A percentile compares a stretch with the other conserved stretches of the same genome.
Conservation (phyloP, 2,797 vertebrate genomes). For the Rhinichthys osculus region DNA sequence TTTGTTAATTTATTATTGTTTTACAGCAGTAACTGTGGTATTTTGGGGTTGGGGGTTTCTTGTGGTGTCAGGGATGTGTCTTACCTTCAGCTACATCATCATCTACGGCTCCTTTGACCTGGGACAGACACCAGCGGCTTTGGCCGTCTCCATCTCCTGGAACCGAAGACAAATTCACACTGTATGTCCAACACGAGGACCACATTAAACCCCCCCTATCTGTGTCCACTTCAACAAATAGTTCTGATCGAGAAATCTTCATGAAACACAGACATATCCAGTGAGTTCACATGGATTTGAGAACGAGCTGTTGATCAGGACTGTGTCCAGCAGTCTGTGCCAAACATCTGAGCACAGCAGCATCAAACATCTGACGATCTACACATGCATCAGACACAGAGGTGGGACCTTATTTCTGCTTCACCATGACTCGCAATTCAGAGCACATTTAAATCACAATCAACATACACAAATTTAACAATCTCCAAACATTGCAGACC, state of each 20-base stretch:
- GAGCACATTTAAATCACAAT: not conserved
- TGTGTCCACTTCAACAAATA: not conserved
- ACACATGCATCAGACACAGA: constrained; percentile 36
- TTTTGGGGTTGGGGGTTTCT: not conserved
- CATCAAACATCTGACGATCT: constrained; percentile 25
- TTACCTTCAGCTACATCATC: constrained; percentile 91
- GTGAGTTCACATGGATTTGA: not conserved
- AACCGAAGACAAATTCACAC: constrained; percentile 66
- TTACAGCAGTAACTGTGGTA: not conserved
- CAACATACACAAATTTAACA: not conserved
- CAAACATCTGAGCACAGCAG: constrained; percentile 31
- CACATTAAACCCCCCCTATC: constrained; percentile 19
- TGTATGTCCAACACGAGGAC: constrained; percentile 47
- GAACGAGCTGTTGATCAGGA: not conserved
- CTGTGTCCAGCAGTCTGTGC: not conserved
- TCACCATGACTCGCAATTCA: constrained; percentile 18
- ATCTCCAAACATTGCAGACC: no score
- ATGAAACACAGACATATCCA: not conserved
- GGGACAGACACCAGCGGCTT: constrained; percentile 89
- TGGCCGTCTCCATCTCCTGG: constrained; percentile 85
- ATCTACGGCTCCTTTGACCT: constrained; percentile 90
- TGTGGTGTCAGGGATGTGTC: constrained; percentile 32
- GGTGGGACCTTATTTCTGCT: constrained; percentile 23
- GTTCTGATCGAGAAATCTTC: not conserved
- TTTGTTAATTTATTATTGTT: not conserved